Evolutionary conservation across 2,113 vertebrate genomes (phyloP).

Genomic region (Zapornia atra): DNA sequence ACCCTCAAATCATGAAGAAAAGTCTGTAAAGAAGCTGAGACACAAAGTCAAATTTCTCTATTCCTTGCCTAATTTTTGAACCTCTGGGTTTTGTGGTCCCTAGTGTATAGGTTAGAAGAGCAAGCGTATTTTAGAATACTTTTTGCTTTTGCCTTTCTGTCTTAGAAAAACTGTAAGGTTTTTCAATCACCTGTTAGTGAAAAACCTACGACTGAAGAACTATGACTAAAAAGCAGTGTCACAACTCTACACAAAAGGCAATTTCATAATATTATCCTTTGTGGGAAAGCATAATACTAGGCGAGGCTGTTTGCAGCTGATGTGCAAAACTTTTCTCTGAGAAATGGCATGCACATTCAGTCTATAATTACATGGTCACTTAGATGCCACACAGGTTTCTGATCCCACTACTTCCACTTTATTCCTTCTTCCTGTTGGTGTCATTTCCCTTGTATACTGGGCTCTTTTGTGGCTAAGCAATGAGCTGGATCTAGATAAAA

Average conservation of each 20-base stretch:
- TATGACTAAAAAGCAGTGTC: neutral
- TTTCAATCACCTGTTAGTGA: neutral
- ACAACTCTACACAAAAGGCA: neutral
- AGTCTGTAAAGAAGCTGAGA: neutral
- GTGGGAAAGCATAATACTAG: neutral
- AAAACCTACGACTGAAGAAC: neutral
- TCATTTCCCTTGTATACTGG: neutral
- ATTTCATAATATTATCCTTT: neutral
- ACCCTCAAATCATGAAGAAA: neutral
- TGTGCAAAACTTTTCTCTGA: neutral
- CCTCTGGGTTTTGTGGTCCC: neutral
- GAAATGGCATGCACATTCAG: neutral
- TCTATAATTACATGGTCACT: neutral
- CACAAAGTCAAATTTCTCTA: neutral
- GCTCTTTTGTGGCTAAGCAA: neutral
- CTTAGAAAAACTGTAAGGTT: neutral
- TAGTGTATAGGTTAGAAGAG: neutral
- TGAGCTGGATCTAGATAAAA: neutral
- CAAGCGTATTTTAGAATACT: neutral
- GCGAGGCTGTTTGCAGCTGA: neutral
- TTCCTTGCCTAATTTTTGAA: neutral
- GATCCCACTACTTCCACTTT: neutral
- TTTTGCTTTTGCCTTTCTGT: neutral
- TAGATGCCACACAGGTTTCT: neutral
- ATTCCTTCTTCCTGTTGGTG: neutral